phyloP scores from a whole-genome alignment of 2,797 vertebrate genomes.

The Rachycentron canadum region DNA sequence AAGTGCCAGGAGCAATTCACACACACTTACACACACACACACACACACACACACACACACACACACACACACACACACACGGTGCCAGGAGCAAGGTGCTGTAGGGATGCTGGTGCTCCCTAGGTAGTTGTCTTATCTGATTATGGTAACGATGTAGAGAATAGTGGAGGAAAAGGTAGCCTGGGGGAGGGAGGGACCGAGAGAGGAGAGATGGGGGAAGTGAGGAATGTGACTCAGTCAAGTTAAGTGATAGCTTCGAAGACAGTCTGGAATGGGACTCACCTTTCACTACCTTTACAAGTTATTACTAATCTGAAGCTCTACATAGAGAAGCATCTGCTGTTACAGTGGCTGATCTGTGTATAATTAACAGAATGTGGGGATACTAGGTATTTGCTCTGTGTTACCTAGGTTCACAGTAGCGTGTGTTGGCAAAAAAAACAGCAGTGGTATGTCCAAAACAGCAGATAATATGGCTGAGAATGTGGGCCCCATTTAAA shows the following conservation, averaged over 20 bases:
- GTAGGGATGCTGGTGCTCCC: constrained; percentile 82
- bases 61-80: constrained; percentile 39
- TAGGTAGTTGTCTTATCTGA: constrained; percentile 87
- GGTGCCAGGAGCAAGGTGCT: constrained; percentile 83
- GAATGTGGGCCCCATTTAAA: constrained; percentile 1
- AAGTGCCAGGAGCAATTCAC: constrained; percentile 77
- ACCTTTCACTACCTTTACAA: constrained; percentile 38
- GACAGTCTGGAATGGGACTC: constrained; percentile 44
- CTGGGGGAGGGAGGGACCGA: constrained; percentile 72
- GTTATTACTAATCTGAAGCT: constrained; percentile 18
- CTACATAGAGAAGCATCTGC: not conserved
- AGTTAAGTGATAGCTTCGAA: constrained; percentile 62
- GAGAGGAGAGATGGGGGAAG: constrained; percentile 59
- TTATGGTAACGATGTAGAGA: constrained; percentile 86
- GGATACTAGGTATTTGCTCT: not conserved
- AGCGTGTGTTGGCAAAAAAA: not conserved
- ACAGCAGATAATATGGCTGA: not conserved
- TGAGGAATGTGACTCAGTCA: constrained; percentile 58
- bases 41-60: constrained; percentile 35
- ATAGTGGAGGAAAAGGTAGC: constrained; percentile 77
- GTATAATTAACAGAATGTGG: constrained; percentile 15
- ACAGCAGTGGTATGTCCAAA: not conserved
- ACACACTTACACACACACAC: constrained; percentile 56
- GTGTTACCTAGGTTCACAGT: not conserved
- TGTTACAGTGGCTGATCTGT: not conserved